Evolutionary conservation across 2,113 vertebrate genomes (phyloP).

Genomic region (Phaethon lepturus): DNA sequence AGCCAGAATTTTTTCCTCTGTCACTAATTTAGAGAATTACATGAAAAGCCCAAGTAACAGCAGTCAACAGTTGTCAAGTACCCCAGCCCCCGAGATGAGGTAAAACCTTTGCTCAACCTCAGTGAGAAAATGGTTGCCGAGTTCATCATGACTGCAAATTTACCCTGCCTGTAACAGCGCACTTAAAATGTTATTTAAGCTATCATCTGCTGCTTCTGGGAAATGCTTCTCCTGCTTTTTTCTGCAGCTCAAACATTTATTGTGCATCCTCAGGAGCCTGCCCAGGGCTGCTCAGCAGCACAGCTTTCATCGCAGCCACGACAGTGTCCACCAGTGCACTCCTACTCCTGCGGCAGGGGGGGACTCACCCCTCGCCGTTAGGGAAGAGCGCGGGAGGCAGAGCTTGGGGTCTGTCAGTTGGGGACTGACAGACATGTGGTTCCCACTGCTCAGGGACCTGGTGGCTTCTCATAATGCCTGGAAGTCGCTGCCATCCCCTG

Average conservation of each 20-base stretch:
- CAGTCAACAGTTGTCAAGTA: neutral
- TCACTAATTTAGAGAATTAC: neutral
- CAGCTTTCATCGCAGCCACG: neutral
- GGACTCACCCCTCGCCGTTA: neutral
- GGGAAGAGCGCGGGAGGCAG: neutral
- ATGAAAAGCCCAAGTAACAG: neutral
- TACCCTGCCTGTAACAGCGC: neutral
- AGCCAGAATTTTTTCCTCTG: neutral
- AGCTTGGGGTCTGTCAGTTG: neutral
- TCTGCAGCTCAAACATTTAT: neutral
- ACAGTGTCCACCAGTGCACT: rapidly evolving
- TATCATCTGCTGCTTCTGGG: neutral
- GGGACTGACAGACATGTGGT: neutral
- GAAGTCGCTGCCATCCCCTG: neutral
- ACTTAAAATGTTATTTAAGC: neutral
- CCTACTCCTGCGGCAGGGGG: neutral
- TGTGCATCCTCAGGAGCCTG: neutral
- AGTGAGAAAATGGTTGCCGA: neutral
- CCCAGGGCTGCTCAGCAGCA: neutral
- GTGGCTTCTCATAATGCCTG: neutral
- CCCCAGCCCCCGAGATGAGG: neutral
- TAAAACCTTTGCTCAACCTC: neutral
- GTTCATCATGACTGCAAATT: neutral
- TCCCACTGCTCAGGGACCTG: neutral
- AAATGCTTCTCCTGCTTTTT: neutral